Base-by-base conservation (phyloP, 2,797 vertebrate genomes). In the Hybognathus amarus region DNA sequence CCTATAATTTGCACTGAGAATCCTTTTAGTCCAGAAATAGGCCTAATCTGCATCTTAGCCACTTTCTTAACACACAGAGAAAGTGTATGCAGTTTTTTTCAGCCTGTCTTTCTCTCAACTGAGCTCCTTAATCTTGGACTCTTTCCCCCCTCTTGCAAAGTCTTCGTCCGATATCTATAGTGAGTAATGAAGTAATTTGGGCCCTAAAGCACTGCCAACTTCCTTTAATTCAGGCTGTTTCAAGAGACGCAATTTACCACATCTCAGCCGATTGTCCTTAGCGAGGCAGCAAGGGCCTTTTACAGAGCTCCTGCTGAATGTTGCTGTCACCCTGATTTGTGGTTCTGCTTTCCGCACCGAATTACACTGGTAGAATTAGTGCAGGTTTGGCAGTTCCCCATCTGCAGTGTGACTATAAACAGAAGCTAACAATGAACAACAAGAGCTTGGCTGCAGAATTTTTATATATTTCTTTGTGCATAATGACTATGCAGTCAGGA, bases 291-390 rank as follows among this genome's bases (percentile, higher is more conserved):
- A 24, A 78, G 69, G 64, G 71, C 84, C 85, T 85, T 83, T 83
- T 87, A 84, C 87, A 81, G 75, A 84, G 85, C 66, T 85, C 88
- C 66, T 80, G 85, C 90, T 92, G 90, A 91, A 90, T 93, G 91
- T 88, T 87, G 88, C 92, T 93, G 92, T 92, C 92, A 91, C 75
- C 69, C 89, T 85, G 93, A 93, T 93, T 94, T 93, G 88, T 87
- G 82, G 85, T 76, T 85, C 50, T 79, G 36, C 66, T 86, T 87
- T 83, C 77, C 56, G 22, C 61, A 85, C 67, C 20, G 54, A 77
- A 87, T 86, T 87, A 89, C 66, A 77, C 83, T 69, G 70, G 67
- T 83, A 84, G 86, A 89, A 87, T 89, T 83, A 82, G 80, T 63
- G 47, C 73, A 50, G 82, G 79, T 89, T 86, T 89, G 86, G 86